Conservation (phyloP, 2,888 invertebrate species). For the Chymomyza procnemis region DNA sequence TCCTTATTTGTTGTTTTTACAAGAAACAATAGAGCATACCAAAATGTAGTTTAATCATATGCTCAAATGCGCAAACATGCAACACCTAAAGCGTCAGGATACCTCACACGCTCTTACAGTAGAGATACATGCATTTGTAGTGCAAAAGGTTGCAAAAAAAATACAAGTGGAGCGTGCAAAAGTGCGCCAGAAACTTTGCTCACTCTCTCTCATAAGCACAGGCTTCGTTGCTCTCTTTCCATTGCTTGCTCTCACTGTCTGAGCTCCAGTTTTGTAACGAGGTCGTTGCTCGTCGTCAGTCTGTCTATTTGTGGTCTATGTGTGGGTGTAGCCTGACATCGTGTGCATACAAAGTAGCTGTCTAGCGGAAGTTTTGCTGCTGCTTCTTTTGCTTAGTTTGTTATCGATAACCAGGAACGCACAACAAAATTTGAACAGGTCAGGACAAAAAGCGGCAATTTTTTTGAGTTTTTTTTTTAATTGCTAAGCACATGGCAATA, state of each 20-base stretch:
- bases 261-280: constrained; percentile 68
- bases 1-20: constrained; percentile 21
- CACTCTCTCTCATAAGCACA: neutral
- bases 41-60: constrained; percentile 72
- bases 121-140: constrained; percentile 5
- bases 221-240: too few relatives aligned
- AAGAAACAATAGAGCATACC: constrained; percentile 36
- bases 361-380: constrained; percentile 46
- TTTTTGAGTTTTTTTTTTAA: constrained; percentile 43
- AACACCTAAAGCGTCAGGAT: constrained; percentile 43
- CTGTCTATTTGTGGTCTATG: constrained; percentile 3
- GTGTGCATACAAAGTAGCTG: constrained; percentile 62
- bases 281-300: constrained; percentile 60
- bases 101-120: neutral
- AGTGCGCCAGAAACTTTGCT: constrained; percentile 17
- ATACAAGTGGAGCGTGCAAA: constrained; percentile 47
- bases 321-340: neutral
- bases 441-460: constrained; percentile 34
- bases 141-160: constrained; percentile 1
- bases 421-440: constrained; percentile 50
- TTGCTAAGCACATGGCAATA: constrained; percentile 39
- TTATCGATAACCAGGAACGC: constrained; percentile 53
- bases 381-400: constrained; percentile 15
- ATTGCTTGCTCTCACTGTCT: neutral
- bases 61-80: constrained; percentile 70